These are phyloP conservation scores for Tragelaphus oryx DNA, from an alignment of 2,797 vertebrate species.

Conservation along the genomic window DNA sequence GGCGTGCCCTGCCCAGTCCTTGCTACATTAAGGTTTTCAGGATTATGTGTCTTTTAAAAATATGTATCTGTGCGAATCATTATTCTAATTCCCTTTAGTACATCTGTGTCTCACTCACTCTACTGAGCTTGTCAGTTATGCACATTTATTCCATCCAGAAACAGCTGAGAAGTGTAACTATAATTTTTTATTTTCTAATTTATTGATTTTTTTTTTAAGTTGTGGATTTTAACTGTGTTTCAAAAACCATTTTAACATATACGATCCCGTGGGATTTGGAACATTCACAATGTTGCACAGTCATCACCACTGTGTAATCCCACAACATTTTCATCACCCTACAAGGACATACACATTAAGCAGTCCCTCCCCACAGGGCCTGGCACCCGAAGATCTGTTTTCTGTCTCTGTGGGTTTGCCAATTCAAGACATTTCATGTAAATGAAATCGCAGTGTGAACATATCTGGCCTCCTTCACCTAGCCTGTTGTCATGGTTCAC, in stretches of 20 bases:
- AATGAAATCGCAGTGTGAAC: neutral
- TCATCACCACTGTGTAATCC: neutral
- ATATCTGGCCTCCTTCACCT: neutral
- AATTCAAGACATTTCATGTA: neutral
- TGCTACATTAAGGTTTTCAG: neutral
- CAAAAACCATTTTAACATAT: neutral
- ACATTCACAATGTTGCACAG: neutral
- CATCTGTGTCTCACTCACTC: neutral
- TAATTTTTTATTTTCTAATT: neutral
- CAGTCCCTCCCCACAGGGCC: neutral
- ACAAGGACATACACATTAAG: neutral
- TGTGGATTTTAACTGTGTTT: neutral
- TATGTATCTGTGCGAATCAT: neutral
- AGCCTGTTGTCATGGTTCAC: neutral
- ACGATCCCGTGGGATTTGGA: neutral
- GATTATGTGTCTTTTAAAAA: neutral
- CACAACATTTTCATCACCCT: neutral
- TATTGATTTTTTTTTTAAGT: neutral
- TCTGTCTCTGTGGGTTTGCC: neutral
- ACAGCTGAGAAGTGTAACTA: neutral
- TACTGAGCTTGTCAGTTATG: neutral
- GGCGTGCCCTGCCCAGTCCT: neutral
- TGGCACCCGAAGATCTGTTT: neutral
- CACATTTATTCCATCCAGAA: neutral
- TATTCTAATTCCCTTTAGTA: neutral